Evolutionary conservation across 2,797 vertebrate species (phyloP).

Genomic region (Smutsia temminckii): DNA sequence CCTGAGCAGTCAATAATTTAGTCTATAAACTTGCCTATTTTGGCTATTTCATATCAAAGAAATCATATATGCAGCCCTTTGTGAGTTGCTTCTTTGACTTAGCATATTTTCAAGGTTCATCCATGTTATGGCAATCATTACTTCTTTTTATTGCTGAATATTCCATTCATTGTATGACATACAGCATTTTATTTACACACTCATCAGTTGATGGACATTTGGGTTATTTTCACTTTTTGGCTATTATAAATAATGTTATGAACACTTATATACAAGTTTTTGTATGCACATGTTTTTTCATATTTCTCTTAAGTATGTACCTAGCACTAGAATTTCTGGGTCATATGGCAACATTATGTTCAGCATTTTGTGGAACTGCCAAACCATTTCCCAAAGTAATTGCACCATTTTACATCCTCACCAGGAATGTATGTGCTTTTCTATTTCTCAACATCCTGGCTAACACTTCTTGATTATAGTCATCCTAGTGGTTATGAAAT

Average conservation of each 20-base stretch:
- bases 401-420: neutral
- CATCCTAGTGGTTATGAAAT: neutral
- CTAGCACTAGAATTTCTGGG: neutral
- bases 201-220: neutral
- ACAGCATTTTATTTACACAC: neutral
- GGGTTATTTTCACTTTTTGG: neutral
- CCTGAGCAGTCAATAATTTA: neutral
- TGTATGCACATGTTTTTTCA: neutral
- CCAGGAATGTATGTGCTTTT: neutral
- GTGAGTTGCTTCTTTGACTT: neutral
- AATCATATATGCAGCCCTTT: neutral
- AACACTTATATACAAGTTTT: neutral
- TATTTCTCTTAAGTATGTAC: neutral
- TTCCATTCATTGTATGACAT: neutral
- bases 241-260: neutral
- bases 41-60: neutral
- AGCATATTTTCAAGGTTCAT: neutral
- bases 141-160: neutral
- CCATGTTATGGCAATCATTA: neutral
- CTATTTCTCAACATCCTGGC: neutral
- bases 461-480: neutral
- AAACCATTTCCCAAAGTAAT: neutral
- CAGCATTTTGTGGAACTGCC: neutral
- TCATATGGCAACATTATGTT: neutral
- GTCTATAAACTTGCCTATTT: neutral